A percentile compares a stretch with the other conserved stretches of the same genome.
phyloP scores from a whole-genome alignment of 2,888 invertebrate genomes.

The Plebejus argus region DNA sequence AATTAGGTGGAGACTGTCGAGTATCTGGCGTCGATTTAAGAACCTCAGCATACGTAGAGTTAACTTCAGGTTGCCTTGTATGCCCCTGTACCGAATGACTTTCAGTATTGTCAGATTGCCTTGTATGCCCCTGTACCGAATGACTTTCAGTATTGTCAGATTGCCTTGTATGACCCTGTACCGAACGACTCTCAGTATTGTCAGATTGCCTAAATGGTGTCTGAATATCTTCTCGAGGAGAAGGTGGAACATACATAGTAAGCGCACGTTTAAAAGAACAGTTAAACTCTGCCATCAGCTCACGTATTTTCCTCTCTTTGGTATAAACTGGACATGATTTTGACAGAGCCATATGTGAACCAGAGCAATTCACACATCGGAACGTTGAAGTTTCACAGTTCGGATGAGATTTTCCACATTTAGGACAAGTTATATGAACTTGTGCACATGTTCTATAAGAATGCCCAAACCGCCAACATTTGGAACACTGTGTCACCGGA shows the following conservation, averaged over 20 bases:
- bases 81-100: no score
- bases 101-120: no score
- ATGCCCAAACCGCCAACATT: slow-evolving; percentile 40
- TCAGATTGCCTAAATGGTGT: no score
- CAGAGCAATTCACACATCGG: slow-evolving; percentile 25
- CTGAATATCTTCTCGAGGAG: no score
- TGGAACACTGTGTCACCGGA: slow-evolving; percentile 40
- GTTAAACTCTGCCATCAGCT: slow-evolving; percentile 33
- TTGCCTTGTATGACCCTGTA: no score
- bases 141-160: no score
- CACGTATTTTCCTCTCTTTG: slow-evolving; percentile 28
- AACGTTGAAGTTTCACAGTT: slow-evolving; percentile 15
- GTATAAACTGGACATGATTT: slow-evolving; percentile 27
- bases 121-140: no score
- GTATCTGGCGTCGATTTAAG: neutral
- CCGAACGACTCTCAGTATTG: no score
- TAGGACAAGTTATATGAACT: slow-evolving; percentile 31
- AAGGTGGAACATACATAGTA: no score
- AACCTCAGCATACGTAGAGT: neutral
- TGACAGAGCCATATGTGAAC: slow-evolving; percentile 11
- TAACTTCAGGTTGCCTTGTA: neutral
- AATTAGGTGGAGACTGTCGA: neutral
- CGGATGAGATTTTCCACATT: slow-evolving; percentile 19
- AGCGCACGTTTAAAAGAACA: slow-evolving; percentile 14
- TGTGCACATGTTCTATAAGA: slow-evolving; percentile 33